These are phyloP conservation scores for Amyelois transitella DNA, from an alignment of 1,140 invertebrate genomes.

Conservation along the genomic window DNA sequence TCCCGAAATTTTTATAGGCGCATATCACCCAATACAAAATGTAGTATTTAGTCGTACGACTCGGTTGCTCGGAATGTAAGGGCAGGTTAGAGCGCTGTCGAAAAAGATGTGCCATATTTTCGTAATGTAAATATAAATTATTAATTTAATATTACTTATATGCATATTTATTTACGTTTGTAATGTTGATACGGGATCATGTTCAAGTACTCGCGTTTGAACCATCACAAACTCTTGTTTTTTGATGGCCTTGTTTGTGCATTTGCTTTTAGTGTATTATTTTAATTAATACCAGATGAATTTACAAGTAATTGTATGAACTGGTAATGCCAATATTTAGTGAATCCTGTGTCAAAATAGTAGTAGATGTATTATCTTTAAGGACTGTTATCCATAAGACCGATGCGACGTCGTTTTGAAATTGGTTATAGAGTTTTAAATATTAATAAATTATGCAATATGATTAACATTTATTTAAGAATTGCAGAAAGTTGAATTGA, in stretches of 20 bases:
- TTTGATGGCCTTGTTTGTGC: constrained; percentile 56
- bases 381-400: neutral
- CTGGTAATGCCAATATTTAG: constrained; percentile 16
- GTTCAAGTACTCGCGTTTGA: constrained; percentile 36
- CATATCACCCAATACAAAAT: constrained; percentile 29
- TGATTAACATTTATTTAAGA: neutral
- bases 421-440: neutral
- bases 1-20: constrained; percentile 50
- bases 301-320: constrained; percentile 17
- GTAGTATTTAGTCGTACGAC: constrained; percentile 30
- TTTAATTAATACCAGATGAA: constrained; percentile 27
- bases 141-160: constrained; percentile 61
- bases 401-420: neutral
- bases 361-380: neutral
- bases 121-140: constrained; percentile 73
- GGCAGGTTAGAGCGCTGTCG: constrained; percentile 45
- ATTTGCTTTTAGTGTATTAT: constrained; percentile 68
- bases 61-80: constrained; percentile 31
- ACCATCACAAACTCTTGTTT: constrained; percentile 53
- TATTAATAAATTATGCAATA: neutral
- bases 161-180: constrained; percentile 67
- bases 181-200: constrained; percentile 45
- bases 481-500: neutral
- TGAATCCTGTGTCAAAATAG: constrained; percentile 8
- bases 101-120: constrained; percentile 73